These are phyloP conservation scores for Macrotis lagotis DNA, from an alignment of 2,113 vertebrate genomes.

Conservation along the genomic window DNA sequence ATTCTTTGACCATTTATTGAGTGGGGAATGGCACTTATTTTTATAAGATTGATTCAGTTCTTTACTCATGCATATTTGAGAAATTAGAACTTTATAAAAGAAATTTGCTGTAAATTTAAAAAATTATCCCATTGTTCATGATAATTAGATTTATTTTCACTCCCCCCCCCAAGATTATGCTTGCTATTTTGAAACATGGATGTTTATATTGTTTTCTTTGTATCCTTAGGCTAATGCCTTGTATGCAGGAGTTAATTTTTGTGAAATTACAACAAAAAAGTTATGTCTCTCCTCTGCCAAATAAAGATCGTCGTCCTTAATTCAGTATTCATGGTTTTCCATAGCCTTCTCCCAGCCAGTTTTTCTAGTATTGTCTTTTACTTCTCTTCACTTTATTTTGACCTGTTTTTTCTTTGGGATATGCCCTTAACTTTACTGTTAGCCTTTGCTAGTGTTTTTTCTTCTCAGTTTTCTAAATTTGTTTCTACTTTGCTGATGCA, in stretches of 20 bases:
- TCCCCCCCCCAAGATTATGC: neutral
- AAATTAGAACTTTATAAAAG: neutral
- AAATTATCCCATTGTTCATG: no score
- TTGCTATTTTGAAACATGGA: neutral
- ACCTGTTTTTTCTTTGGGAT: neutral
- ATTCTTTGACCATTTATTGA: neutral
- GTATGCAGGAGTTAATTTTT: neutral
- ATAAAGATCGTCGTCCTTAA: neutral
- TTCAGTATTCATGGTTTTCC: neutral
- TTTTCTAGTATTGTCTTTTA: neutral
- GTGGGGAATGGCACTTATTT: neutral
- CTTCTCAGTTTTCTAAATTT: no score
- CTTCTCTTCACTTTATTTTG: neutral
- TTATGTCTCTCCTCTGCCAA: neutral
- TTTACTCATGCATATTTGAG: neutral
- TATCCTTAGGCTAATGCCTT: neutral
- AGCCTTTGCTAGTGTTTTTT: neutral
- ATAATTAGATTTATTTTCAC: neutral
- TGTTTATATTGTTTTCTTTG: neutral
- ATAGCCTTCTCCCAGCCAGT: neutral
- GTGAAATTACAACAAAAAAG: no score
- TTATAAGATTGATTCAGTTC: neutral
- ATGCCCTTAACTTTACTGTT: neutral
- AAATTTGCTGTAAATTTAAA: neutral
- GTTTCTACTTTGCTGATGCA: neutral